A percentile compares a stretch with the other conserved stretches of the same genome.
phyloP scores from a whole-genome alignment of 1,140 invertebrate genomes.

The Drosophila miranda region DNA sequence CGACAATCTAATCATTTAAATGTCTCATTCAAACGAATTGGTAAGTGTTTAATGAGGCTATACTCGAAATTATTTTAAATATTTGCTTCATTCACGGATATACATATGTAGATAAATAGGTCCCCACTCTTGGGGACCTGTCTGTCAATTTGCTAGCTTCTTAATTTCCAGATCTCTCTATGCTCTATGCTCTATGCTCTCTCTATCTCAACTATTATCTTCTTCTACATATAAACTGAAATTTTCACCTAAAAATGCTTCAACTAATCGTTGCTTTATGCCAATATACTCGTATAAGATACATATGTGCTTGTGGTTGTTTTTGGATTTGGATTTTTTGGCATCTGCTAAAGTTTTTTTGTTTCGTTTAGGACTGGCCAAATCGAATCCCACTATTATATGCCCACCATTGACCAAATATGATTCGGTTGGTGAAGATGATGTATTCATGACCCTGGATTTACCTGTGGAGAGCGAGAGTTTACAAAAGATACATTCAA shows the following conservation, averaged over 20 bases:
- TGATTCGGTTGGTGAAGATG: constrained; percentile 90
- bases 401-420: constrained; percentile 83
- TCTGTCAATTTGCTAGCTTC: constrained; percentile 14
- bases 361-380: constrained; percentile 74
- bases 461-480: constrained; percentile 89
- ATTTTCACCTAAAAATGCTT: constrained; percentile 44
- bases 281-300: not conserved
- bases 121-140: constrained; percentile 23
- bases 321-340: too few species aligned
- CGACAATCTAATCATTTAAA: constrained; percentile 38
- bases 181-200: not conserved
- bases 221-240: constrained; percentile 27
- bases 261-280: constrained; percentile 49
- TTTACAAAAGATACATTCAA: constrained; percentile 83
- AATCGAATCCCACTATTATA: constrained; percentile 81
- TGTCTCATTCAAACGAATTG: constrained; percentile 68
- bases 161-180: constrained; percentile 19
- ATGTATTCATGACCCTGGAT: constrained; percentile 93
- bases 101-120: not conserved
- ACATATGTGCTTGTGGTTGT: too few species aligned
- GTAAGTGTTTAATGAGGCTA: constrained; percentile 68
- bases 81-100: constrained; percentile 26
- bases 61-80: constrained; percentile 41
- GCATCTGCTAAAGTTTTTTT: not conserved
- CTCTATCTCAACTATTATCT: constrained; percentile 14